These are phyloP conservation scores for Eledona agricola DNA, from an alignment of 2,888 invertebrate species.

Conservation along the genomic window DNA sequence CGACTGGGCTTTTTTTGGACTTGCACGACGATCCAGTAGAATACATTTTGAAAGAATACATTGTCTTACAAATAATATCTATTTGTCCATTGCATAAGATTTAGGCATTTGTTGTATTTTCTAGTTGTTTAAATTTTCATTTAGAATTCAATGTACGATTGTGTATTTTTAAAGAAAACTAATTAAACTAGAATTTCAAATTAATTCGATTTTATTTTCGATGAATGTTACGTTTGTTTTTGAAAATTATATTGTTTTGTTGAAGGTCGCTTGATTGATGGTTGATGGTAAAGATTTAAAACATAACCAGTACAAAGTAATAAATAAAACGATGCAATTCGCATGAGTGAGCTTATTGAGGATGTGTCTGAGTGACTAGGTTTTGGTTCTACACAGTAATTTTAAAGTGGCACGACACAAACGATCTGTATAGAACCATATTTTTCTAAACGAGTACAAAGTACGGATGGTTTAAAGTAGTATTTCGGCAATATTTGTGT, in stretches of 20 bases:
- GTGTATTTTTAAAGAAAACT: conserved; percentile 55
- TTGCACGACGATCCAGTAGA: conserved; percentile 38
- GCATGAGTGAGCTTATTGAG: conserved; percentile 16
- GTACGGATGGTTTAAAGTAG: conserved; percentile 41
- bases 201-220: conserved; percentile 44
- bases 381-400: conserved; percentile 29
- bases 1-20: conserved; percentile 50
- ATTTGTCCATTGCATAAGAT: conserved; percentile 56
- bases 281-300: conserved; percentile 7
- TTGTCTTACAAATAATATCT: conserved; percentile 48
- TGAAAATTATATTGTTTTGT: conserved; percentile 23
- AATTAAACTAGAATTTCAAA: conserved; percentile 54
- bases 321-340: conserved; percentile 29
- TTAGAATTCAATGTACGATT: conserved; percentile 52
- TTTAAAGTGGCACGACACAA: conserved; percentile 34
- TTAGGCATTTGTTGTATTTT: conserved; percentile 56
- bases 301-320: conserved; percentile 33
- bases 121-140: conserved; percentile 55
- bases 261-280: conserved; percentile 23
- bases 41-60: conserved; percentile 27
- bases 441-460: conserved; percentile 45
- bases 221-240: conserved; percentile 36
- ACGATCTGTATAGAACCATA: conserved; percentile 45
- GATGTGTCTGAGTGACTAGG: conserved; percentile 26
- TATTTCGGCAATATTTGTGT: conserved; percentile 51